Evolutionary conservation across 2,113 vertebrate species (phyloP).

Genomic region (Takifugu flavidus): DNA sequence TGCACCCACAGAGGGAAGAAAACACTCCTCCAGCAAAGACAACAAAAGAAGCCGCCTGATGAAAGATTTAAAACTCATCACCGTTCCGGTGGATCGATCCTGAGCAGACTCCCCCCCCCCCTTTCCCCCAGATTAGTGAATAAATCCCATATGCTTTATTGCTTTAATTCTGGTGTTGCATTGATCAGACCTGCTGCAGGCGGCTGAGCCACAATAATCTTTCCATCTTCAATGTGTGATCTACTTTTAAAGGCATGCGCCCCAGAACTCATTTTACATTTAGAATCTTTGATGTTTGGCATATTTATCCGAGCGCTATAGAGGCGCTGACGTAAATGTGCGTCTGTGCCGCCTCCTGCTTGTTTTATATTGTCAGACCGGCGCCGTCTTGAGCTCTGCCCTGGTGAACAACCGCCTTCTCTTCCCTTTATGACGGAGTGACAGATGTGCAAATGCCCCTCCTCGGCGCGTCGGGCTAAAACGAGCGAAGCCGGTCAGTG

Average conservation of each 20-base stretch:
- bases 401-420: conserved; percentile 37
- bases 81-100: no score
- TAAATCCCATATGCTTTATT: conserved; percentile 12
- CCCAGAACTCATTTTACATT: neutral
- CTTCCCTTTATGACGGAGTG: conserved; percentile 27
- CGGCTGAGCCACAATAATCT: neutral
- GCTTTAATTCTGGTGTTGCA: conserved; percentile 13
- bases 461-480: neutral
- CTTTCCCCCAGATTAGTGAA: neutral
- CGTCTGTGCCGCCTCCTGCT: conserved; percentile 2
- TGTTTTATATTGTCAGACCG: conserved; percentile 12
- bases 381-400: conserved; percentile 3
- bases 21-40: no score
- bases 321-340: neutral
- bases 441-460: conserved; percentile 48
- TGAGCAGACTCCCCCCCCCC: neutral
- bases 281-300: neutral
- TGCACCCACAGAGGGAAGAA: no score
- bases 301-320: neutral
- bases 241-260: neutral
- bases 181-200: neutral
- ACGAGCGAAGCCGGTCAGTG: conserved; percentile 32
- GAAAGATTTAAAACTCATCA: no score
- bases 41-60: no score
- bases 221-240: neutral